Evolutionary conservation across 2,888 invertebrate genomes (phyloP), one percentile per base, ranked within the genome.

Genomic region (Cyaniris semiargus): DNA sequence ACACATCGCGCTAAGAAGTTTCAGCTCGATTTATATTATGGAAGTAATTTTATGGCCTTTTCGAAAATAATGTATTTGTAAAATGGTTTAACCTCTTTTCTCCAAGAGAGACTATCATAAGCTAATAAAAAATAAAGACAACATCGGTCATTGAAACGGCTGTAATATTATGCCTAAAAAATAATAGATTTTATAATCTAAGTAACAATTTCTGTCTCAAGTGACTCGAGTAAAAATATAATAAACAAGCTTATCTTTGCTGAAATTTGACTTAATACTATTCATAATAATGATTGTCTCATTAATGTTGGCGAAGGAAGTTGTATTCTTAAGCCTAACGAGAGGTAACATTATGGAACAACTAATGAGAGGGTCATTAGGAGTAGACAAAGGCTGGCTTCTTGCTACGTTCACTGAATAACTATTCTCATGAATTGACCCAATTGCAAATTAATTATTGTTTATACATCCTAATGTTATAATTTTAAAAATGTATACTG

Each of bases 311-410:
- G 21, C 60, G 60, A 13, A 21, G 66, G 27, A 66, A 66, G 27
- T 15, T 66, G 66, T 27, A 60, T 60, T 60, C 60, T 60, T 23
- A 60, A 60, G 60, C 60, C 60, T 60, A 60, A 60, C 60, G 60
- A 60, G 60, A 60, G 60, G 23, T 23, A 60, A 60, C 60, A 60
- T 60, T 60, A 60, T 60, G 60, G 23, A 60, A 60, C 23, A 60
- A 60, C 60, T 60, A 60, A 60, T 60, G 60, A 60, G 60, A 13
- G 10, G 60, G 60, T 60, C 60, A 60, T 60, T 60, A 60, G 23
- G 60, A 60, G 8, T 21, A 60, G 60, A 60, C 60, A 60, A 60
- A 60, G 23, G 60, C 58, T 23, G 60, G 23, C 13, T 60, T 60
- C 60, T 60, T 60, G 60, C 23, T 10, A 23, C 60, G 23, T 60